phyloP scores from a whole-genome alignment of 2,797 vertebrate genomes.

The Iguana delicatissima region DNA sequence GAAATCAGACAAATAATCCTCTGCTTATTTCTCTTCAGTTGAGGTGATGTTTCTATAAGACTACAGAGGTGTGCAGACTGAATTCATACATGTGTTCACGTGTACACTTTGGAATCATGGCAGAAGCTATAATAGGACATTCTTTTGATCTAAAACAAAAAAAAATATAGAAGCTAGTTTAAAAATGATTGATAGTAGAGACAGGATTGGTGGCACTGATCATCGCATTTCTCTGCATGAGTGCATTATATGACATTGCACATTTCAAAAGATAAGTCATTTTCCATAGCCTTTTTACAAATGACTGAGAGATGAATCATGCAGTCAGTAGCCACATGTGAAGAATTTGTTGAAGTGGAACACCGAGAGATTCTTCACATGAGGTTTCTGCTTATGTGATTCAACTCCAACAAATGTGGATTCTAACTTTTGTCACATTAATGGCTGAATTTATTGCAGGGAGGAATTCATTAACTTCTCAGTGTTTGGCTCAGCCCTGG shows the following conservation, averaged over 20 bases:
- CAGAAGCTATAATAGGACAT: not conserved
- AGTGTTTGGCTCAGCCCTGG: not conserved
- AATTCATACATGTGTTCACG: not conserved
- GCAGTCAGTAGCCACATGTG: not conserved
- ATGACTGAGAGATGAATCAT: not conserved
- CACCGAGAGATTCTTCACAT: not conserved
- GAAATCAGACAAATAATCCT: not conserved
- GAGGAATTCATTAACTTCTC: not conserved
- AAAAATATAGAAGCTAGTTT: not conserved
- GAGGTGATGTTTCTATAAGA: not conserved
- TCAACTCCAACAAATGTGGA: not conserved
- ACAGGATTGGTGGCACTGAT: not conserved
- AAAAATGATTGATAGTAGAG: not conserved
- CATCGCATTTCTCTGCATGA: not conserved
- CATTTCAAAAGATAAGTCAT: not conserved
- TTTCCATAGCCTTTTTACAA: not conserved
- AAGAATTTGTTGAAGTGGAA: not conserved
- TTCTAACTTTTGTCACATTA: not conserved
- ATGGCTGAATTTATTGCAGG: too few species aligned
- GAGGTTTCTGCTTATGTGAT: not conserved
- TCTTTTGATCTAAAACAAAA: not conserved
- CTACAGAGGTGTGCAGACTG: not conserved
- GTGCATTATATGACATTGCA: not conserved
- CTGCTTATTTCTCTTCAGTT: not conserved
- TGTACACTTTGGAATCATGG: not conserved